Evolutionary conservation across 2,888 invertebrate species (phyloP).

Genomic region (Cartodere bifasciata): DNA sequence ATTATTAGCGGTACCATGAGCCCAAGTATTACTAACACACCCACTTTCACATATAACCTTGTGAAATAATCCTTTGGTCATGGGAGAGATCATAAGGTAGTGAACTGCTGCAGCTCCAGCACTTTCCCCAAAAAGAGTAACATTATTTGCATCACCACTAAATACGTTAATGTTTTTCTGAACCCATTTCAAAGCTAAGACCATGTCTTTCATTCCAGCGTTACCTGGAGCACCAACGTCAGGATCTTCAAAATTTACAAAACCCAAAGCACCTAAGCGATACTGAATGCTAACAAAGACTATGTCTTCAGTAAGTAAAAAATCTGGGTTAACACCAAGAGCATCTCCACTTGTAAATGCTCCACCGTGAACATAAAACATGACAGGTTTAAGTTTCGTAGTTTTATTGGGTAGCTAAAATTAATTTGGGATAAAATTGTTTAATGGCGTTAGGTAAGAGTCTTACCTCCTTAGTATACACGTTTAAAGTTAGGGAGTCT

Average conservation of each 20-base stretch:
- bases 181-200: slow-evolving; percentile 40
- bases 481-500: slow-evolving; percentile 8
- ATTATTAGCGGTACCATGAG: slow-evolving; percentile 24
- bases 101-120: slow-evolving; percentile 39
- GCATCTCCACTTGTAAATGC: slow-evolving; percentile 34
- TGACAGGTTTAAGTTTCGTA: slow-evolving; percentile 26
- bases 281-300: slow-evolving; percentile 37
- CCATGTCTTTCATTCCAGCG: slow-evolving; percentile 41
- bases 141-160: slow-evolving; percentile 25
- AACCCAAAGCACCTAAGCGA: slow-evolving; percentile 39
- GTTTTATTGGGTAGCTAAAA: too few species aligned
- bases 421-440: too few species aligned
- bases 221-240: slow-evolving; percentile 39
- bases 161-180: slow-evolving; percentile 34
- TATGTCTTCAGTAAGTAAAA: slow-evolving; percentile 36
- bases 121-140: slow-evolving; percentile 41
- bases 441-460: neutral
- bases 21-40: slow-evolving; percentile 5
- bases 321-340: slow-evolving; percentile 32
- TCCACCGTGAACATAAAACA: slow-evolving; percentile 41
- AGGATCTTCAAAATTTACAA: slow-evolving; percentile 36
- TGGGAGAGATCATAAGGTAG: slow-evolving; percentile 37
- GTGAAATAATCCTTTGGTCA: slow-evolving; percentile 26
- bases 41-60: slow-evolving; percentile 13
- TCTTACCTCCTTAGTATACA: slow-evolving; percentile 6